Percentiles rank a stretch among this genome's conserved stretches.
These are phyloP conservation scores for Microctonus brassicae DNA, from an alignment of 2,888 invertebrate genomes.

Conservation along the genomic window DNA sequence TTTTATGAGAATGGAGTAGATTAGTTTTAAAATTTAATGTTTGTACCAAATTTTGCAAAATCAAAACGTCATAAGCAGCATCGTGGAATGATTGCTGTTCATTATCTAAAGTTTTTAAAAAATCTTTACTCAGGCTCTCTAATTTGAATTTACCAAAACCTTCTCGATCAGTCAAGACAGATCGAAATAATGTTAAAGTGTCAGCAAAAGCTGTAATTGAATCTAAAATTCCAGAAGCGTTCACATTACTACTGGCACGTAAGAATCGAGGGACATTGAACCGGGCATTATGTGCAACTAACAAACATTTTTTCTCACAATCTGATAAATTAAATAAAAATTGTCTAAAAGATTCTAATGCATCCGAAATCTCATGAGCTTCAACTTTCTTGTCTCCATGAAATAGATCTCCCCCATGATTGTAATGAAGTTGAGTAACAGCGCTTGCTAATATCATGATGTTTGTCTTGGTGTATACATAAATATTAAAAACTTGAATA, in stretches of 20 bases:
- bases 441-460: background rate
- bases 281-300: constrained; percentile 27
- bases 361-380: constrained; percentile 18
- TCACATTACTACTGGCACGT: constrained; percentile 17
- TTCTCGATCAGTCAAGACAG: constrained; percentile 9
- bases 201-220: constrained; percentile 22
- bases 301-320: constrained; percentile 28
- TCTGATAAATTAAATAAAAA: constrained; percentile 23
- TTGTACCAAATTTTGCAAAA: constrained; percentile 21
- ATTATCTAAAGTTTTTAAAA: constrained; percentile 19
- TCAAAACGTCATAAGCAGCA: constrained; percentile 33
- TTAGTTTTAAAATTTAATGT: constrained; percentile 25
- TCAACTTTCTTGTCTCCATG: constrained; percentile 23
- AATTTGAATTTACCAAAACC: constrained; percentile 20
- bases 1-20: constrained; percentile 21
- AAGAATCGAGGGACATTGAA: constrained; percentile 27
- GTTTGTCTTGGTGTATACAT: background rate
- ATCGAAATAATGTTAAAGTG: constrained; percentile 9
- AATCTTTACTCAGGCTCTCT: constrained; percentile 15
- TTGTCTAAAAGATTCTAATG: constrained; percentile 27
- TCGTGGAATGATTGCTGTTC: constrained; percentile 30
- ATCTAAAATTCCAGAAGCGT: constrained; percentile 13
- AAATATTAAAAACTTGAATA: constrained; percentile 22
- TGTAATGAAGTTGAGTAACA: constrained; percentile 1
- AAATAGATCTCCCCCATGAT: constrained; percentile 19